phyloP scores from a whole-genome alignment of 2,797 vertebrate species.

The Girardinus metallicus region DNA sequence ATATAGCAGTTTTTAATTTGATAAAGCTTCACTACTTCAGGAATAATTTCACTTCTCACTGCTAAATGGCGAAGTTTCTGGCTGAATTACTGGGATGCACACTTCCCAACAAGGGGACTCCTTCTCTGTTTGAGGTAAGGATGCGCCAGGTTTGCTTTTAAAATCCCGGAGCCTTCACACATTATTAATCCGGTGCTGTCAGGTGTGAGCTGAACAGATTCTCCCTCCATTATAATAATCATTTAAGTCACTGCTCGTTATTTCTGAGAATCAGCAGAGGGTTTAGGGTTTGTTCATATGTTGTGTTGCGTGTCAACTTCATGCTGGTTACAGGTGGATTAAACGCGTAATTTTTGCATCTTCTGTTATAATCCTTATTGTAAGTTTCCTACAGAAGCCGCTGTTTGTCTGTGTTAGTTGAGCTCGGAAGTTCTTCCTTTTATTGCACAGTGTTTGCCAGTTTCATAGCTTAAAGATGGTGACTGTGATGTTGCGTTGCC shows the following conservation, averaged over 20 bases:
- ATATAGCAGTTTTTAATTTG: slow-evolving; percentile 21
- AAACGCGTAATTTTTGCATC: not conserved
- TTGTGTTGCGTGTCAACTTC: not conserved
- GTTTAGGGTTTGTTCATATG: not conserved
- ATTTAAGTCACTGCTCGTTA: not conserved
- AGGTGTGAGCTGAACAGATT: not conserved
- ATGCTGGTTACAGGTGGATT: not conserved
- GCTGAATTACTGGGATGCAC: slow-evolving; percentile 85
- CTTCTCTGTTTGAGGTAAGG: slow-evolving; percentile 82
- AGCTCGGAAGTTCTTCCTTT: not conserved
- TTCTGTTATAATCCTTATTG: not conserved
- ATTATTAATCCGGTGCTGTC: not conserved
- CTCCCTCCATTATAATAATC: not conserved
- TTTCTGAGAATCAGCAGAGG: not conserved
- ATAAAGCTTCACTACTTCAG: not conserved
- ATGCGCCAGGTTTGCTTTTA: not conserved
- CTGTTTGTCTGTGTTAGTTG: not conserved
- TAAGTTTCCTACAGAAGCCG: not conserved
- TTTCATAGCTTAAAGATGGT: not conserved
- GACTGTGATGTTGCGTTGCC: slow-evolving; percentile 26
- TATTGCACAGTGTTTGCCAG: not conserved
- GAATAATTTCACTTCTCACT: slow-evolving; percentile 3
- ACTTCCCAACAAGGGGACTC: slow-evolving; percentile 80
- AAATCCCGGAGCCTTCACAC: not conserved
- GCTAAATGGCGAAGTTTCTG: slow-evolving; percentile 87